Evolutionary conservation across 2,797 vertebrate species (phyloP).

Genomic region (Arrhamphus sclerolepis): DNA sequence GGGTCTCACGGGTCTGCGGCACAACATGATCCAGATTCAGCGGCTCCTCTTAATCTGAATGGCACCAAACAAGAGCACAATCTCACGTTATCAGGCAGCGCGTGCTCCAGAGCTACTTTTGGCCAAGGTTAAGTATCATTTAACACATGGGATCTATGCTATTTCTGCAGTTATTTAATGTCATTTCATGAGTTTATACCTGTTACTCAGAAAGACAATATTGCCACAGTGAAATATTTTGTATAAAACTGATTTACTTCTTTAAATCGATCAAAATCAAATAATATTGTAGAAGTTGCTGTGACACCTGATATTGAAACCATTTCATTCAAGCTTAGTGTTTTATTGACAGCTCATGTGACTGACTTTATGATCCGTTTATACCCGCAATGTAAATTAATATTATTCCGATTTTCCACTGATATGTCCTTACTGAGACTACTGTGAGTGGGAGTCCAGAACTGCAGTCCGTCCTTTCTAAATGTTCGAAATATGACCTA

Average conservation of each 20-base stretch:
- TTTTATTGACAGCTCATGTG: not conserved
- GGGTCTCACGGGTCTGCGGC: slow-evolving; percentile 76
- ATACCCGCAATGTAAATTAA: too few species aligned
- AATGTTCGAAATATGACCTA: too few species aligned
- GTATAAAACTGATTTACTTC: too few species aligned
- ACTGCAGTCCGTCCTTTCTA: too few species aligned
- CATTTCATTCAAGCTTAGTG: not conserved
- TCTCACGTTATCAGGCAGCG: slow-evolving; percentile 79
- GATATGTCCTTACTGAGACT: too few species aligned
- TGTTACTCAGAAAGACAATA: not conserved
- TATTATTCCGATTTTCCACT: too few species aligned
- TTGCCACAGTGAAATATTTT: too few species aligned
- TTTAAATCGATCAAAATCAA: too few species aligned
- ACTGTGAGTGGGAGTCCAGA: too few species aligned
- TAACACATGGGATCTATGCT: too few species aligned
- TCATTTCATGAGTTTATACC: not conserved
- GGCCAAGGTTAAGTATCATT: slow-evolving; percentile 83
- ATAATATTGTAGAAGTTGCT: too few species aligned
- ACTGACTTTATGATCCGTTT: not conserved
- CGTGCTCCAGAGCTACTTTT: slow-evolving; percentile 85
- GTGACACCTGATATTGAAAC: too few species aligned
- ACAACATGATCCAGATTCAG: slow-evolving; percentile 80
- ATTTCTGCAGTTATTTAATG: not conserved
- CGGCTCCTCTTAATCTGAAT: slow-evolving; percentile 76
- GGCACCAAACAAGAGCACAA: slow-evolving; percentile 79